These are phyloP conservation scores for Cardiocondyla obscurior DNA, from an alignment of 1,140 invertebrate species.

Conservation along the genomic window DNA sequence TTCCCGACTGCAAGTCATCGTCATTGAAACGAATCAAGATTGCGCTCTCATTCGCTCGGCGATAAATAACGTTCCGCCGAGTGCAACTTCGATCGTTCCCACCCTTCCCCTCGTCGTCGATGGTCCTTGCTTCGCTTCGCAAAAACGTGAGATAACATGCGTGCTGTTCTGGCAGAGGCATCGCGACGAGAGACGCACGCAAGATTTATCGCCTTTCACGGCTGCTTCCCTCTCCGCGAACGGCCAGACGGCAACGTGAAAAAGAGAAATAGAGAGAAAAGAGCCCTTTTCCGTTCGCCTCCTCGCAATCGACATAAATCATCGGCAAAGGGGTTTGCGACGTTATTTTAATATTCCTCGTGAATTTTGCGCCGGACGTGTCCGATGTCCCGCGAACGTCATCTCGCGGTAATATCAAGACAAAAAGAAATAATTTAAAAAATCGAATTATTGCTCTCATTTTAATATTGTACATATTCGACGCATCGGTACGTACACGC, in stretches of 20 bases:
- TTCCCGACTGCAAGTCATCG: background rate
- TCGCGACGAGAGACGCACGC: constrained; percentile 27
- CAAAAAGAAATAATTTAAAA: background rate
- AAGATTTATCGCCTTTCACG: constrained; percentile 61
- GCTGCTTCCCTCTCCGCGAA: constrained; percentile 35
- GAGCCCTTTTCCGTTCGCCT: constrained; percentile 18
- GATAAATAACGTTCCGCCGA: constrained; percentile 45
- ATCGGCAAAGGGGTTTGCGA: constrained; percentile 20
- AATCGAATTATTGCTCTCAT: background rate
- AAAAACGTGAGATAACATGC: constrained; percentile 46
- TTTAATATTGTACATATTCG: background rate
- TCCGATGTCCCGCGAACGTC: constrained; percentile 39
- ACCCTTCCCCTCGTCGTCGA: too few relatives aligned
- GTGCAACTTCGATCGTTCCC: constrained; percentile 29
- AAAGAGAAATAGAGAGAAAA: constrained; percentile 12
- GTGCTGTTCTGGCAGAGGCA: constrained; percentile 25
- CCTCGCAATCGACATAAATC: constrained; percentile 49
- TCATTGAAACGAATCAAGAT: background rate
- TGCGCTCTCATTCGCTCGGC: constrained; percentile 11
- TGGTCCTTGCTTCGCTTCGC: constrained; percentile 30
- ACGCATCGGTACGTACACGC: background rate
- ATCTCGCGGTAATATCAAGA: background rate
- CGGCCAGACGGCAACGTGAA: constrained; percentile 23
- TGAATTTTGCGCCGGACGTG: constrained; percentile 45
- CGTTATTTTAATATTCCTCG: constrained; percentile 60